phyloP scores from a whole-genome alignment of 2,113 vertebrate genomes.

The Prinia subflava region DNA sequence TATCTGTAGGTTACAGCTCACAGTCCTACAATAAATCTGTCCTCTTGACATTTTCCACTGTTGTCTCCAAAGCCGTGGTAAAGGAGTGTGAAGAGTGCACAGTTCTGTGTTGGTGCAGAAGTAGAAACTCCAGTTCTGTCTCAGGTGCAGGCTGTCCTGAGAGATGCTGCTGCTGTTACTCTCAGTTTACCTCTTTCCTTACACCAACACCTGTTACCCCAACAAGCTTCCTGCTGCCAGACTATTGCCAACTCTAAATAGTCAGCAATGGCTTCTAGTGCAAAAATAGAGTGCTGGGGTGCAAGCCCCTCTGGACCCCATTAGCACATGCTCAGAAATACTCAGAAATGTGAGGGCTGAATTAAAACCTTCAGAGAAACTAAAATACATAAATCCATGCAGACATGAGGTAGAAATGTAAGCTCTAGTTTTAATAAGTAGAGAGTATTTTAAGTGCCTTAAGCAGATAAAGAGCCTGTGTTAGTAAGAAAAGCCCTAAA shows the following conservation, averaged over 20 bases:
- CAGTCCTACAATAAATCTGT: not conserved
- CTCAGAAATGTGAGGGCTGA: not conserved
- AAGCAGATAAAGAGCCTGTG: not conserved
- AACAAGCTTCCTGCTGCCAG: not conserved
- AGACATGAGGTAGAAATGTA: not conserved
- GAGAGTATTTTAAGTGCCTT: not conserved
- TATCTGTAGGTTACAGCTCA: not conserved
- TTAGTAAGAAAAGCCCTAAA: not conserved
- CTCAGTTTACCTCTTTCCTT: not conserved
- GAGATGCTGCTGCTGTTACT: not conserved
- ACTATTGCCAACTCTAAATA: not conserved
- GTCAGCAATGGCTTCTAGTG: not conserved
- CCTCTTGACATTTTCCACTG: not conserved
- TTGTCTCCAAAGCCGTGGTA: not conserved
- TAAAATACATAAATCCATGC: not conserved
- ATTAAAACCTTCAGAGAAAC: not conserved
- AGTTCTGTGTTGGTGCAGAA: not conserved
- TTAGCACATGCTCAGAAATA: not conserved
- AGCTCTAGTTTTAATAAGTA: not conserved
- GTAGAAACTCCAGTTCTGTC: not conserved
- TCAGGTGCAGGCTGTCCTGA: not conserved
- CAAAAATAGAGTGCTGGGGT: not conserved
- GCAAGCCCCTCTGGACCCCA: not conserved
- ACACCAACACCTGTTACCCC: not conserved
- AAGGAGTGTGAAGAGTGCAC: fast-evolving